These are phyloP conservation scores for Rhyacophila evoluta DNA, from an alignment of 2,888 invertebrate species.

Conservation along the genomic window DNA sequence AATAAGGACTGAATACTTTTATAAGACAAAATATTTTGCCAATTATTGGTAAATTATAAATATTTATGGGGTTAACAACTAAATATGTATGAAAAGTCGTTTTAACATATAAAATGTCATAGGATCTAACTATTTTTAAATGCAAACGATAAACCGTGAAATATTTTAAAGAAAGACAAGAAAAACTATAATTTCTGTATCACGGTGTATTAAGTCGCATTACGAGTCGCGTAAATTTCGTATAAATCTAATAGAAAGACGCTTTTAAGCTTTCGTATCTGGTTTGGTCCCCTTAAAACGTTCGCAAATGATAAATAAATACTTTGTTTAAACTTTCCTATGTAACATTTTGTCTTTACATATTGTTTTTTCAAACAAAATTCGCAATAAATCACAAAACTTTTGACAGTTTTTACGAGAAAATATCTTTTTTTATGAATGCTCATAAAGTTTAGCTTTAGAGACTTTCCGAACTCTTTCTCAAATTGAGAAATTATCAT, in stretches of 20 bases:
- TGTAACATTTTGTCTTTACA: neutral
- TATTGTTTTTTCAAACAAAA: neutral
- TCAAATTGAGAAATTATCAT: neutral
- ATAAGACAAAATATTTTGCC: too few relatives aligned
- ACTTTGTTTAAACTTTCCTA: neutral
- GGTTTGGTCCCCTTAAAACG: neutral
- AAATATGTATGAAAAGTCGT: too few relatives aligned
- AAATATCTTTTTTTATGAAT: neutral
- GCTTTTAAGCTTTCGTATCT: neutral
- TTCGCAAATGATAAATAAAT: conserved; percentile 6
- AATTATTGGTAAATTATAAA: too few relatives aligned
- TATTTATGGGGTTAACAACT: too few relatives aligned
- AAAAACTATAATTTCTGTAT: neutral
- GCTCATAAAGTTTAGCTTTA: neutral
- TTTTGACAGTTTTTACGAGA: conserved; percentile 1
- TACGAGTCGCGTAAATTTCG: neutral
- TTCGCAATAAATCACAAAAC: neutral
- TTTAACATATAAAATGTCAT: too few relatives aligned
- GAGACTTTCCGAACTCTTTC: neutral
- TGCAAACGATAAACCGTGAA: too few relatives aligned
- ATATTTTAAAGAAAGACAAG: too few relatives aligned
- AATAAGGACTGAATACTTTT: too few relatives aligned
- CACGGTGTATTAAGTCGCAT: neutral
- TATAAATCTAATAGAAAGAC: neutral
- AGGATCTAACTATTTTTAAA: too few relatives aligned